Evolutionary conservation across 2,797 vertebrate species (phyloP).

Genomic region (Rhinogobio ventralis): DNA sequence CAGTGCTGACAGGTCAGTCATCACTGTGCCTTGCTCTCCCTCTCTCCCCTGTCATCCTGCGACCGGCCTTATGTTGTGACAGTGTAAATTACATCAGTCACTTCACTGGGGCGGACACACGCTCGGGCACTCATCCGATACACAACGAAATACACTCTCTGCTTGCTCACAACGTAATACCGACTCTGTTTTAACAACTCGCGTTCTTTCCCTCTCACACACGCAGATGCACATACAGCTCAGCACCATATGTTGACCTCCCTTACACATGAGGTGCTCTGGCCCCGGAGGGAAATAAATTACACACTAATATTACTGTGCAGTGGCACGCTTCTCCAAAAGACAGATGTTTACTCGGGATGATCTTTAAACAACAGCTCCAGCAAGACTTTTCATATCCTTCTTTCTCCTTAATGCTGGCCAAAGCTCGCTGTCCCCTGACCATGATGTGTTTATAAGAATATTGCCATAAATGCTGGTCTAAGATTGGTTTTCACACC

Average conservation of each 20-base stretch:
- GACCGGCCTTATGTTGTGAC: conserved; percentile 49
- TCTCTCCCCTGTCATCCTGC: conserved; percentile 37
- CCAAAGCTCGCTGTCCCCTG: neutral
- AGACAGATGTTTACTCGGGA: conserved; percentile 53
- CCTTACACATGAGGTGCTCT: conserved; percentile 53
- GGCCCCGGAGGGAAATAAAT: conserved; percentile 58
- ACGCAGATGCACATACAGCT: conserved; percentile 13
- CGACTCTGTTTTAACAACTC: conserved; percentile 12
- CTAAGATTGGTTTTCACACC: conserved; percentile 1
- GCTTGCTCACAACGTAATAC: conserved; percentile 17
- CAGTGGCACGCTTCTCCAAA: conserved; percentile 17
- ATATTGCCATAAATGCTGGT: neutral
- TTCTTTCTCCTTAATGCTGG: neutral
- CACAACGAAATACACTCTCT: conserved; percentile 8
- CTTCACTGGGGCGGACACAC: conserved; percentile 45
- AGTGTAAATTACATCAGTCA: conserved; percentile 55
- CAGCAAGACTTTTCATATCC: neutral
- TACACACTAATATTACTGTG: conserved; percentile 49
- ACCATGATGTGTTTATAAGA: neutral
- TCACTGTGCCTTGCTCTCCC: conserved; percentile 40
- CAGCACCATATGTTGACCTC: conserved; percentile 58
- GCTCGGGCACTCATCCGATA: conserved; percentile 27
- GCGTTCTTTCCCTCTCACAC: neutral
- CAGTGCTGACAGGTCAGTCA: conserved; percentile 47
- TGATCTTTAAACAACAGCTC: conserved; percentile 30